Evolutionary conservation across 1,140 invertebrate species (phyloP).

Genomic region (Dryas iulia): DNA sequence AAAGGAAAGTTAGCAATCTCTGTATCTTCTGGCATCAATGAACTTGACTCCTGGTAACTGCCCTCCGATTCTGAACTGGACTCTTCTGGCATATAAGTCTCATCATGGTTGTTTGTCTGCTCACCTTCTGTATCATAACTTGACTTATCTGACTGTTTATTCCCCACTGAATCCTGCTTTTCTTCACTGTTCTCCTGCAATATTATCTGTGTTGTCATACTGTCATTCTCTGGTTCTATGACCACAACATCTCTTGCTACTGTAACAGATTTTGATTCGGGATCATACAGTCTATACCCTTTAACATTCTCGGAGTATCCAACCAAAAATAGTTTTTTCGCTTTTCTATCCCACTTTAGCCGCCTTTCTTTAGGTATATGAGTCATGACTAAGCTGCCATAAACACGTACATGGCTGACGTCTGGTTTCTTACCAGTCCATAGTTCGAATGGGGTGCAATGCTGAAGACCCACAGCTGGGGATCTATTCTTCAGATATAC

Average conservation of each 20-base stretch:
- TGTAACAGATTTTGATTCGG: slow-evolving; percentile 16
- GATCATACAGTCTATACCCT: slow-evolving; percentile 20
- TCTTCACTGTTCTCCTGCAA: slow-evolving; percentile 11
- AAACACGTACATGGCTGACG: too few species aligned
- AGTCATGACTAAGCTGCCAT: slow-evolving; percentile 1
- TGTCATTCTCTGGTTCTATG: slow-evolving; percentile 17
- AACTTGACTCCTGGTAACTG: too few species aligned
- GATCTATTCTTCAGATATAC: slow-evolving; percentile 15
- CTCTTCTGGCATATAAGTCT: slow-evolving; percentile 7
- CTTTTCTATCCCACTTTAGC: slow-evolving; percentile 8
- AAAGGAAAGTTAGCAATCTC: slow-evolving; percentile 11
- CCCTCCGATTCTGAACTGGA: too few species aligned
- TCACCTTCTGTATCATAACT: slow-evolving; percentile 9
- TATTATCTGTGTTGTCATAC: slow-evolving; percentile 16
- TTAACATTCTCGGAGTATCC: slow-evolving; percentile 15
- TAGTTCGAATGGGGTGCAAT: slow-evolving; percentile 5
- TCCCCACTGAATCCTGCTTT: slow-evolving; percentile 16
- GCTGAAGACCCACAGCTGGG: background rate
- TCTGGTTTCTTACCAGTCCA: slow-evolving; percentile 13
- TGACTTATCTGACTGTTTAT: slow-evolving; percentile 10
- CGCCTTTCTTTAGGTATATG: slow-evolving; percentile 14
- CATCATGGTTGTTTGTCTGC: slow-evolving; percentile 15
- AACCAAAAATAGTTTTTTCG: slow-evolving; percentile 9
- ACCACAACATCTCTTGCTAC: slow-evolving; percentile 20
- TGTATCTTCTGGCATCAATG: slow-evolving; percentile 6